Base-by-base conservation (phyloP, 1,140 invertebrate species). In the Pectinophora gossypiella region DNA sequence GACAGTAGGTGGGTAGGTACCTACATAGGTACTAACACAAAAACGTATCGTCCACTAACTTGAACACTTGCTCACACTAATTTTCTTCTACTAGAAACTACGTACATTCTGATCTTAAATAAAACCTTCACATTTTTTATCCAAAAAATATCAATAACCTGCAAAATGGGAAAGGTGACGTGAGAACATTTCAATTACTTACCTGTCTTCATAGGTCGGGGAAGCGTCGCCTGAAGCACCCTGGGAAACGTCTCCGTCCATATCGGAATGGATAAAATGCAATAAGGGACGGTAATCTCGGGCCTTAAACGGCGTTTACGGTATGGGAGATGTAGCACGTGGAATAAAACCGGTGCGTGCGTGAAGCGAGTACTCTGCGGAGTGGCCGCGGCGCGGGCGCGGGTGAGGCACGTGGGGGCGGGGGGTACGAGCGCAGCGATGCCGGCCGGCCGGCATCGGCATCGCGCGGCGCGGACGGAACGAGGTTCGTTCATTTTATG, bases 191-290 rank as follows among this genome's bases (percentile, higher is more conserved):
- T 15, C 16, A 18, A 1, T 44, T 18, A 53, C 72, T 73, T 69
- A 84, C 80, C 77, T 72, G 55, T 84, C 77, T 6, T 81, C 80
- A 54, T 72, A 81, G 19, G 68, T 68, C 22, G 77, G 80, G 7
- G 80, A 74, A 46, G 42, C 69, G 19, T 66, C 69, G 46, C 80
- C 72, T 32, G 80, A 84, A 59, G 55, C 64, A 42, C 51, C 68
- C 55, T 73, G 76, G 56, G 77, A 83, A 53, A 69, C 43, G 51
- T 81, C 74, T 54, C 71, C 68, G 61, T 84, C 80, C 77, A 84
- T 81, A 42, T 56, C 55, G 46, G 44, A 38, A 38, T 53, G 22
- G 35, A 48, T 46, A 55, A 35, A 32, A 23, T 18, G 35, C 13
- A 44, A 23, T 51, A 58, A 46, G 50, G 42, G 27, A 58, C 38